A percentile compares a stretch with the other conserved stretches of the same genome.
Conservation (phyloP, 2,888 invertebrate genomes). For the Pristionchus entomophagus region DNA sequence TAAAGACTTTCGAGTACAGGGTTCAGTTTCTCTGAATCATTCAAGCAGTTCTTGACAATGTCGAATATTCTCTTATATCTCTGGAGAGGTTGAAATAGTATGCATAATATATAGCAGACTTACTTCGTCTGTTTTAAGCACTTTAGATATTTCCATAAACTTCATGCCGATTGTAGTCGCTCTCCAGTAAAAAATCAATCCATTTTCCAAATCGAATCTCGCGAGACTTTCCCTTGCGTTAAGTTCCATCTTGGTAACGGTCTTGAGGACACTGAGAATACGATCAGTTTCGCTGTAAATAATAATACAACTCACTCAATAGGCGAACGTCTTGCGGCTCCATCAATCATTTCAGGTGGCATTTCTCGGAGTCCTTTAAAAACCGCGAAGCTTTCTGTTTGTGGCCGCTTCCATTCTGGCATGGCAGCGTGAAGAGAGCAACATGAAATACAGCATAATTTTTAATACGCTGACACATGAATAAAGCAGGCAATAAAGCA, state of each 20-base stretch:
- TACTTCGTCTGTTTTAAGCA: background rate
- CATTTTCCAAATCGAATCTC: conserved; percentile 36
- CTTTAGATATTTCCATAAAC: background rate
- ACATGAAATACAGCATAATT: background rate
- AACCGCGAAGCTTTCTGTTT: background rate
- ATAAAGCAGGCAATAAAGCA: too few species aligned
- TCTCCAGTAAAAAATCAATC: conserved; percentile 39
- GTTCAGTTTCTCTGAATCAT: background rate
- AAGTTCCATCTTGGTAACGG: background rate
- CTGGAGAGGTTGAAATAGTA: background rate
- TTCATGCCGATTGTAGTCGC: background rate
- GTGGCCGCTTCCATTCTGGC: conserved; percentile 23
- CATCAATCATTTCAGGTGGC: background rate
- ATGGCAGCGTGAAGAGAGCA: background rate
- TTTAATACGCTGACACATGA: too few species aligned
- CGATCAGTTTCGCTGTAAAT: background rate
- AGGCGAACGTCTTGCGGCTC: background rate
- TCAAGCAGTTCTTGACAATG: background rate
- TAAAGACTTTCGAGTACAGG: background rate
- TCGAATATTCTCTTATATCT: background rate
- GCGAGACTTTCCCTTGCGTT: conserved; percentile 5
- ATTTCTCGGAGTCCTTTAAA: background rate
- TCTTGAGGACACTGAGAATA: background rate
- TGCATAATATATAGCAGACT: background rate
- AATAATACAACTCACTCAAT: conserved; percentile 9